A percentile compares a stretch with the other conserved stretches of the same genome.
These are phyloP conservation scores for Bombus pyrosoma DNA, from an alignment of 1,140 invertebrate species.

Conservation along the genomic window DNA sequence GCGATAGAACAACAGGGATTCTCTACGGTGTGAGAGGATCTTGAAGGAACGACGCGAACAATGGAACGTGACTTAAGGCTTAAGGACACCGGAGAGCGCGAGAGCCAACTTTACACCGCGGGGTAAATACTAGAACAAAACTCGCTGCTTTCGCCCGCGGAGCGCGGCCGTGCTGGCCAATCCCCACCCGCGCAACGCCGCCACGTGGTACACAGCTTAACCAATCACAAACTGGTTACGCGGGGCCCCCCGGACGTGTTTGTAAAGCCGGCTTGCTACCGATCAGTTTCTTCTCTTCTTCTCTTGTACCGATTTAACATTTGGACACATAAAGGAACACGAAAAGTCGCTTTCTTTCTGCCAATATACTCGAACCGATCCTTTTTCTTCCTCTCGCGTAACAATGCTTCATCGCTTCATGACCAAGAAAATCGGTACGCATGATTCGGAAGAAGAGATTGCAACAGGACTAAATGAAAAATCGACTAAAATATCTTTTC, in stretches of 20 bases:
- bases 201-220: conserved; percentile 66
- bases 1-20: not conserved
- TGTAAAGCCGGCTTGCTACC: conserved; percentile 46
- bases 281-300: conserved; percentile 52
- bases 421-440: not conserved
- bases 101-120: conserved; percentile 69
- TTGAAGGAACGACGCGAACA: conserved; percentile 31
- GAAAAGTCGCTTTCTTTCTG: not conserved
- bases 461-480: conserved; percentile 37
- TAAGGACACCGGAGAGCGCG: conserved; percentile 45
- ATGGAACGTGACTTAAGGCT: conserved; percentile 57
- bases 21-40: not conserved
- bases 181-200: conserved; percentile 63
- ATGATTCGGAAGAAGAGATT: conserved; percentile 33
- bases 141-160: conserved; percentile 68
- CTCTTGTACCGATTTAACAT: conserved; percentile 50
- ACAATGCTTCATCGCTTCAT: not conserved
- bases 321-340: conserved; percentile 19
- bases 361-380: conserved; percentile 1
- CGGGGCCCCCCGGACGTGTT: conserved; percentile 31
- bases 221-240: conserved; percentile 64
- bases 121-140: conserved; percentile 75
- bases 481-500: conserved; percentile 45
- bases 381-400: not conserved
- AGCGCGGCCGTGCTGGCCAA: conserved; percentile 67